These are phyloP conservation scores for Premnoplex brunnescens DNA, from an alignment of 2,797 vertebrate genomes.

Conservation along the genomic window DNA sequence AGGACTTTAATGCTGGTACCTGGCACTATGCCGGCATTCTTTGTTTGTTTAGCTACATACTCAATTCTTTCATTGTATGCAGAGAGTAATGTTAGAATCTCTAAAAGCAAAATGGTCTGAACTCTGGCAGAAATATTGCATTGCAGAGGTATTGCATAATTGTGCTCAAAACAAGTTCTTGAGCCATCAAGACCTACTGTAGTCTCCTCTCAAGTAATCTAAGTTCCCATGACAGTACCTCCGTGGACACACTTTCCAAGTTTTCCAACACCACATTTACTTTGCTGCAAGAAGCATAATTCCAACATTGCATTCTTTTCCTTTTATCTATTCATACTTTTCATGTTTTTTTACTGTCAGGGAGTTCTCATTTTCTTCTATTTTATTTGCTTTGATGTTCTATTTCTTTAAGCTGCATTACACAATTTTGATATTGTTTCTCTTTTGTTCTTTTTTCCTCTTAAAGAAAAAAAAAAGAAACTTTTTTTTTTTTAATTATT, in stretches of 20 bases:
- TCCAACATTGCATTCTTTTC: neutral
- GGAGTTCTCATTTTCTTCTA: neutral
- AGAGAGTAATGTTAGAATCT: neutral
- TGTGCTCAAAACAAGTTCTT: neutral
- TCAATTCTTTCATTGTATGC: neutral
- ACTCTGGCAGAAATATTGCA: neutral
- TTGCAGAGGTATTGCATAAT: neutral
- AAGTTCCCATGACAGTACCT: neutral
- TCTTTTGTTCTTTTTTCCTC: neutral
- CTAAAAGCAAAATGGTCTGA: neutral
- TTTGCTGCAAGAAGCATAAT: neutral
- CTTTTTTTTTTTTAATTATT: neutral
- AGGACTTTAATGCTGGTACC: neutral
- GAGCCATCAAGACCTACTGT: neutral
- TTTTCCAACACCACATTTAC: neutral
- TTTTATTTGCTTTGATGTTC: neutral
- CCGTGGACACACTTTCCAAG: neutral
- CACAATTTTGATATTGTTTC: neutral
- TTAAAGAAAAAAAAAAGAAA: neutral
- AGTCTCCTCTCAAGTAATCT: neutral
- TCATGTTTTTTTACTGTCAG: neutral
- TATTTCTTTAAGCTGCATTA: neutral
- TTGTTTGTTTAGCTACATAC: neutral
- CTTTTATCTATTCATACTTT: neutral
- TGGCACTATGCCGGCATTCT: neutral